Evolutionary conservation across 2,797 vertebrate species (phyloP), one percentile per base, ranked within the genome.

Genomic region (Scarus forsteni): DNA sequence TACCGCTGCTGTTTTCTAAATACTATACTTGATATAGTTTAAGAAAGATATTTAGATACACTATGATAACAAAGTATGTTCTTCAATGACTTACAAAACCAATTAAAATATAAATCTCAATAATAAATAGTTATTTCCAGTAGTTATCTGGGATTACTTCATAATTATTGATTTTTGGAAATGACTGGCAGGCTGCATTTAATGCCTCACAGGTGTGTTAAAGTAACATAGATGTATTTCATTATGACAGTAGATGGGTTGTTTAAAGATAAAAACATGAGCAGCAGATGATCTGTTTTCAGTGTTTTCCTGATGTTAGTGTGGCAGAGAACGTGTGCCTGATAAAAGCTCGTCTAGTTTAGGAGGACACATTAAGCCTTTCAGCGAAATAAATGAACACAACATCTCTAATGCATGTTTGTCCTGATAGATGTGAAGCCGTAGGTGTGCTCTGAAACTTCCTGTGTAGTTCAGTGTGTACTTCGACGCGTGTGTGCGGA

Each of bases 321-420:
- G 39, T 15, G 51, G 5, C 12, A 2, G 8, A 9, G 27, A 9
- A 9, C 3, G 13, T 63, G 70, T 53, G 42, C 50, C 57, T 38
- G 73, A 60, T 71, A 80, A 61, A 77, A 78, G 80, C 78, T 81
- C 73, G 72, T 82, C 81, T 85, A 85, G 85, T 85, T 79, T 60
- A 85, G 60, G 55, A 73, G 63, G 70, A 68, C 79, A 49, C 65
- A 79, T 88, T 73, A 39, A 83, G 73, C 75, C 67, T 43, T 0
- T 51, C 52, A 75, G 70, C 60, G 40, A 44, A 77, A 67, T 62
- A 83, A 74, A 61, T 57, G 19, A 36, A 49, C 19, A 7, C 53
- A 57, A 71, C 11, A 15, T 13, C 13, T 14, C 44, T 45, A 45
- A 45, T 45, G 14, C 7, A 15, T 46, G 12, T 61, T 54, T 45